Base-by-base conservation (phyloP, 1,140 invertebrate genomes). In the Neodiprion pinetum region DNA sequence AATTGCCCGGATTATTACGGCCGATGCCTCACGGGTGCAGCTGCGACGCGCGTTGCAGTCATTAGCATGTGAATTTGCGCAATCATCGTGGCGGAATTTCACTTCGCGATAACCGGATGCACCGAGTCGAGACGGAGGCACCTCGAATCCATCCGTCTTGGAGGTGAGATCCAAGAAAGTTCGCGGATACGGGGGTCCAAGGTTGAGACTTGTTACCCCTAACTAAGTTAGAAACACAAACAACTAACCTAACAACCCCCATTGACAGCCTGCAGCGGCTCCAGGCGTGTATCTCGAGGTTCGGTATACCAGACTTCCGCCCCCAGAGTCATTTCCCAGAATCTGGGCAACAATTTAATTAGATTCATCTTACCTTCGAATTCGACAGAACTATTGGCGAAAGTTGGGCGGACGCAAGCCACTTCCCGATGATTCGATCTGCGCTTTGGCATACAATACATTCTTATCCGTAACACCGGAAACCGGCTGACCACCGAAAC, bases 201-300 rank as follows among this genome's bases (percentile, higher is more conserved):
- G 67, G 21, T 69, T 69, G 67, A 69, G 67, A 69, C 8, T 69
- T 69, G 67, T 69, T 69, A 69, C 67, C 67, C 79, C 81, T 78
- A 82, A 83, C 79, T 82, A 72, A 70, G 74, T 84, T 82, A 78
- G 72, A 74, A 81, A 80, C 81, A 81, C 80, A 84, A 82, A 83
- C 79, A 84, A 74, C 71, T 77, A 47, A 53, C 80, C 79, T 82
- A 79, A 75, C 76, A 73, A 77, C 72, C 79, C 53, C 40, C 67
- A 69, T 69, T 69, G 67, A 69, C 67, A 69, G 67, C 40, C 40
- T 21, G 10, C 17, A 7, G 28, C 67, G 28, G 28, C 40, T 14
- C 67, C 40, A 69, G 21, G 11, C 68, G 11, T 4, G 68, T 7
- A 14, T 69, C 68, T 12, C 11, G 76, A 75, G 40, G 71, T 73